Conservation (phyloP, 2,888 invertebrate genomes). For the Theretra japonica region DNA sequence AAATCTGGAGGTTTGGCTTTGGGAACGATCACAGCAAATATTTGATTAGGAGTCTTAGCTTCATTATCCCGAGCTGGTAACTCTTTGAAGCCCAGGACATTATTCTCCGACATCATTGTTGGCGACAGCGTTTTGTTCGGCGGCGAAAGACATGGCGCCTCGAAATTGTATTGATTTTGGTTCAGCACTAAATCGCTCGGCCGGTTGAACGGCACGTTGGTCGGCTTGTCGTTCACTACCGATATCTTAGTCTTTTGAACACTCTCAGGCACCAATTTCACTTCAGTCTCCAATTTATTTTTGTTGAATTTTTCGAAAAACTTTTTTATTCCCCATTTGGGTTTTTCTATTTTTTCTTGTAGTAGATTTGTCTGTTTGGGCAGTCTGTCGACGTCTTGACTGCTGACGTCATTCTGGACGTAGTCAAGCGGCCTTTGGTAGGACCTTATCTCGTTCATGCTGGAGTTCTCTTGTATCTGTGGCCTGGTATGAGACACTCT, state of each 20-base stretch:
- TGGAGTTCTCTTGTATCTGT: constrained; percentile 59
- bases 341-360: constrained; percentile 69
- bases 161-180: constrained; percentile 65
- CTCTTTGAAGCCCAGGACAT: constrained; percentile 77
- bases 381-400: constrained; percentile 61
- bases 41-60: constrained; percentile 59
- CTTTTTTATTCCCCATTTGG: constrained; percentile 73
- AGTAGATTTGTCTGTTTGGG: constrained; percentile 77
- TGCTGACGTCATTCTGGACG: constrained; percentile 89
- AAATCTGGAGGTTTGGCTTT: constrained; percentile 65
- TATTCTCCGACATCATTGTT: constrained; percentile 77
- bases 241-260: constrained; percentile 60
- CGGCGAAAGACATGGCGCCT: constrained; percentile 76
- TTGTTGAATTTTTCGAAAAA: constrained; percentile 73
- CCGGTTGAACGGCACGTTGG: constrained; percentile 53
- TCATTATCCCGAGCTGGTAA: constrained; percentile 64
- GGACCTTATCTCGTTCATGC: constrained; percentile 68
- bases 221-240: constrained; percentile 66
- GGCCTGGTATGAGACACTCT: constrained; percentile 52
- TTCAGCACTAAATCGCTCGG: constrained; percentile 67
- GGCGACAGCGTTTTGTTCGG: constrained; percentile 78
- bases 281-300: constrained; percentile 81
- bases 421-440: constrained; percentile 85
- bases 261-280: constrained; percentile 77
- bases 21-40: constrained; percentile 81